Conservation (phyloP, 2,797 vertebrate genomes). For the Acrossocheilus wenchowensis region DNA sequence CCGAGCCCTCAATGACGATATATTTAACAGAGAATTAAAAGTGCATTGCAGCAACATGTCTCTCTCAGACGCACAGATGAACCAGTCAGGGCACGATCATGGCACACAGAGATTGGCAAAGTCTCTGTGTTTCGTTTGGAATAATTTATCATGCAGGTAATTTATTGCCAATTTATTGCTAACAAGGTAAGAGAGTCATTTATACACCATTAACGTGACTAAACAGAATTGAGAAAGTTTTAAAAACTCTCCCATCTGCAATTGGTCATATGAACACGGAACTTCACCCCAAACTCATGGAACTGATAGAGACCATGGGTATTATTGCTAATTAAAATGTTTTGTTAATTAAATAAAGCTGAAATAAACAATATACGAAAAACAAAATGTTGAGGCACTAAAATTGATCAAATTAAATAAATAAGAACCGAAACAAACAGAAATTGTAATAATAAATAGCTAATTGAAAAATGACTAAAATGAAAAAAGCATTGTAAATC, state of each 20-base stretch:
- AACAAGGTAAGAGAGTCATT: neutral
- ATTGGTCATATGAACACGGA: neutral
- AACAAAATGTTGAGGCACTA: too few relatives aligned
- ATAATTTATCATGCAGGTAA: neutral
- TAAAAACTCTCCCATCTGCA: neutral
- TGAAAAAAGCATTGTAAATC: too few relatives aligned
- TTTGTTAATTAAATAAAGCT: neutral
- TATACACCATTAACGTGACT: neutral
- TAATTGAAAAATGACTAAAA: too few relatives aligned
- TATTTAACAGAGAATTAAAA: neutral
- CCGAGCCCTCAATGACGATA: neutral
- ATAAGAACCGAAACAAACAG: neutral
- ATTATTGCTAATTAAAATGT: neutral
- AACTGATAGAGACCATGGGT: neutral
- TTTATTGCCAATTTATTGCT: neutral
- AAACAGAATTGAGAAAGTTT: neutral
- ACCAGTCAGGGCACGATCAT: constrained; percentile 13
- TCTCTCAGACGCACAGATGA: neutral
- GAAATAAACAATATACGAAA: neutral
- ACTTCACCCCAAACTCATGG: neutral
- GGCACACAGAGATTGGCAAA: neutral
- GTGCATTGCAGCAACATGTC: constrained; percentile 16
- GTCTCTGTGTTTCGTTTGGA: neutral
- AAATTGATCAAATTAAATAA: neutral
- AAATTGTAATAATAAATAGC: neutral